Evolutionary conservation across 2,113 vertebrate species (phyloP).

Genomic region (Xyliphius kryptos): DNA sequence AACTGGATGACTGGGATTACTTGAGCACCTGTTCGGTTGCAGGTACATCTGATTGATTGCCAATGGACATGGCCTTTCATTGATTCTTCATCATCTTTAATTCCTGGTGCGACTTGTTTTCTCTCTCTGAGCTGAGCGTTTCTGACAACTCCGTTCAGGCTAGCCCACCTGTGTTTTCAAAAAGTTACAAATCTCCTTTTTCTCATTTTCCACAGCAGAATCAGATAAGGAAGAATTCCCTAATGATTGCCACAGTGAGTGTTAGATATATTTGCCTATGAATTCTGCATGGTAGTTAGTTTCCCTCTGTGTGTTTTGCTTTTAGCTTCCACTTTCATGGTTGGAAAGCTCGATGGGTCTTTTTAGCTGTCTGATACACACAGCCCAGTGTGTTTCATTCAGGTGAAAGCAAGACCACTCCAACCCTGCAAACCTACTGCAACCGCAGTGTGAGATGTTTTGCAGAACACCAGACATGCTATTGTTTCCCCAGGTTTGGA

Average conservation of each 20-base stretch:
- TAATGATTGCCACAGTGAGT: conserved; percentile 43
- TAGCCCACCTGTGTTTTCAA: background rate
- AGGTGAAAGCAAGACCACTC: conserved; percentile 19
- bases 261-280: conserved; percentile 20
- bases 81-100: background rate
- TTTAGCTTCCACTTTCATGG: conserved; percentile 27
- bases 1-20: conserved; percentile 2
- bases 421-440: conserved; percentile 17
- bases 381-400: conserved; percentile 28
- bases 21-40: background rate
- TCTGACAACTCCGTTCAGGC: background rate
- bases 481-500: conserved; percentile 10
- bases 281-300: conserved; percentile 23
- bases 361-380: conserved; percentile 19
- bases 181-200: conserved; percentile 21
- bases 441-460: conserved; percentile 10
- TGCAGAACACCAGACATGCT: conserved; percentile 18
- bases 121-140: background rate
- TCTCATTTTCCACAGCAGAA: conserved; percentile 41
- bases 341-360: conserved; percentile 18
- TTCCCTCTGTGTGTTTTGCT: conserved; percentile 24
- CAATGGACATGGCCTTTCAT: background rate
- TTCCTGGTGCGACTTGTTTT: background rate
- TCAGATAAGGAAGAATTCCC: conserved; percentile 41
- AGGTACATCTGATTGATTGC: background rate